Evolutionary conservation across 2,113 vertebrate genomes (phyloP).

Genomic region (Platanista minor): DNA sequence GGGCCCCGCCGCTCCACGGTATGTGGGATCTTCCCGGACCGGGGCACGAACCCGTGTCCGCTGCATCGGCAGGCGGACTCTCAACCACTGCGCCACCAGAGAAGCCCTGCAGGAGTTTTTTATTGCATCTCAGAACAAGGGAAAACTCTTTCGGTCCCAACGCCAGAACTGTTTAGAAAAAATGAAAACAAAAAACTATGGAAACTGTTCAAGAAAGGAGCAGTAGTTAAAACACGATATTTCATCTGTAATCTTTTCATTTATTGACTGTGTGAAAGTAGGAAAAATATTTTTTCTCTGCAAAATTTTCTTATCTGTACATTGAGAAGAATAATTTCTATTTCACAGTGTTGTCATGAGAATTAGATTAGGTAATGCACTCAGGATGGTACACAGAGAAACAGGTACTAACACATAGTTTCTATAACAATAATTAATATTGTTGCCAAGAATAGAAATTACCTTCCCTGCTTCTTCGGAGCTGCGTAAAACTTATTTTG

Average conservation of each 20-base stretch:
- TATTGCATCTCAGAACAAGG: neutral
- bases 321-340: neutral
- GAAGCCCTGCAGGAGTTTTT: neutral
- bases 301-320: neutral
- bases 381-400: neutral
- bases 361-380: neutral
- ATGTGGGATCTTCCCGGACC: no score
- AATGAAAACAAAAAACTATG: neutral
- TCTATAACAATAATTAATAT: neutral
- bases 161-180: neutral
- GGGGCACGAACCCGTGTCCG: no score
- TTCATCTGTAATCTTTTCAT: neutral
- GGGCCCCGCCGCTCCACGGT: no score
- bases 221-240: neutral
- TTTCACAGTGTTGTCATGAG: neutral
- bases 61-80: no score
- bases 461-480: neutral
- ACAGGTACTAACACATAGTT: neutral
- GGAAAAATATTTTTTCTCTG: neutral
- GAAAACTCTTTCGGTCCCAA: neutral
- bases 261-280: neutral
- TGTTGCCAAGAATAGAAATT: neutral
- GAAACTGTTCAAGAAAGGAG: neutral
- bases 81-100: no score
- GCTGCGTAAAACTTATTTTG: neutral